A percentile compares a stretch with the other conserved stretches of the same genome.
Conservation (phyloP, 2,113 vertebrate genomes). For the Nycticryphes semicollaris region DNA sequence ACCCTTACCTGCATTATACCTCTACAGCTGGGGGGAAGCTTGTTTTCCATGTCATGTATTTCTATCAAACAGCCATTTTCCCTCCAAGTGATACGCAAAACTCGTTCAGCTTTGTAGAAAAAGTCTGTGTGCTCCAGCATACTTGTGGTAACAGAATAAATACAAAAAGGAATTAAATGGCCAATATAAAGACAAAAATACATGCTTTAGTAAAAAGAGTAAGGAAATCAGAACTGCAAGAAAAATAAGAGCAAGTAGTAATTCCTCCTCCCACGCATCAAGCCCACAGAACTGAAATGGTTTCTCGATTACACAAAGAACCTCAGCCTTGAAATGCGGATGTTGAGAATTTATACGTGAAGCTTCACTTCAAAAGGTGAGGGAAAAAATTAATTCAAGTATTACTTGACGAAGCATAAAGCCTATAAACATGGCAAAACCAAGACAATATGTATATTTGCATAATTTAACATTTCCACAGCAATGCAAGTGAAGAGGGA, state of each 20-base stretch:
- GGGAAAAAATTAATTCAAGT: not conserved
- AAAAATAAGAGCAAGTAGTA: not conserved
- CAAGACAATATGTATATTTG: not conserved
- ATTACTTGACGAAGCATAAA: not conserved
- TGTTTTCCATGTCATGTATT: not conserved
- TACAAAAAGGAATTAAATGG: not conserved
- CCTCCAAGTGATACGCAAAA: not conserved
- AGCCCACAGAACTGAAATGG: not conserved
- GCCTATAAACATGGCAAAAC: not conserved
- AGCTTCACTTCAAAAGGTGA: not conserved
- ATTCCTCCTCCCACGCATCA: slow-evolving; percentile 18
- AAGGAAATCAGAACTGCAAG: not conserved
- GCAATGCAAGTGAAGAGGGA: not conserved
- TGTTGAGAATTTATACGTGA: not conserved
- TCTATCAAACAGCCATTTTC: not conserved
- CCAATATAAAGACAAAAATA: not conserved
- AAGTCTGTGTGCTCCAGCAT: not conserved
- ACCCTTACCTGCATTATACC: not conserved
- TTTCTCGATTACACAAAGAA: not conserved
- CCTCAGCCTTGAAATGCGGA: not conserved
- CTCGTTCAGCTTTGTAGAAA: not conserved
- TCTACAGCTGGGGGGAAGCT: not conserved
- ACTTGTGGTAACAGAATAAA: not conserved
- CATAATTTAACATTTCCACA: not conserved
- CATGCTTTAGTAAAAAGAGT: not conserved